phyloP scores from a whole-genome alignment of 2,797 vertebrate genomes.

The Poeciliopsis turneri region DNA sequence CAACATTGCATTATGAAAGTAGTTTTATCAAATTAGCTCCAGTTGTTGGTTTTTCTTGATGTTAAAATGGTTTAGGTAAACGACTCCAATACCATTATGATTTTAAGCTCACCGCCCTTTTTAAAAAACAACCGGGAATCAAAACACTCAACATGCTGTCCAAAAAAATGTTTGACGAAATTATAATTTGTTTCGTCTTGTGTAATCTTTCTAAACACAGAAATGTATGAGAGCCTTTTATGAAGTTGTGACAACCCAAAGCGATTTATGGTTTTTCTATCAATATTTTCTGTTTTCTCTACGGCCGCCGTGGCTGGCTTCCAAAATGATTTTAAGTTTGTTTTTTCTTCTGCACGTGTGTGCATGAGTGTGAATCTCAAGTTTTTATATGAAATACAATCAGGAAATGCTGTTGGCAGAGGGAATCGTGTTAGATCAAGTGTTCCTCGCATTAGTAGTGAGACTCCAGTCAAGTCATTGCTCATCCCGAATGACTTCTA shows the following conservation, averaged over 20 bases:
- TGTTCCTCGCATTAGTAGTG: conserved; percentile 32
- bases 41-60: neutral
- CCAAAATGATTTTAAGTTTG: conserved; percentile 18
- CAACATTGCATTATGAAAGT: neutral
- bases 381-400: conserved; percentile 32
- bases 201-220: conserved; percentile 19
- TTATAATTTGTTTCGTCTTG: conserved; percentile 12
- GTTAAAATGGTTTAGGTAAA: neutral
- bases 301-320: conserved; percentile 2
- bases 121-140: conserved; percentile 8
- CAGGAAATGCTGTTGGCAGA: conserved; percentile 22
- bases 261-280: conserved; percentile 10
- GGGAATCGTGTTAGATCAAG: conserved; percentile 38
- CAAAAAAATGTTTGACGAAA: conserved; percentile 23
- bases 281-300: conserved; percentile 27
- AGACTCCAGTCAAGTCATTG: conserved; percentile 39
- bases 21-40: neutral
- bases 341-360: conserved; percentile 4
- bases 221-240: conserved; percentile 11
- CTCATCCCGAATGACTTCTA: conserved; percentile 38
- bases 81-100: neutral
- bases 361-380: conserved; percentile 23
- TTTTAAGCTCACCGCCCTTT: neutral
- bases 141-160: conserved; percentile 17
- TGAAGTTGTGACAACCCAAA: conserved; percentile 24